Base-by-base conservation (phyloP, 92 coral and sea anemone species). In the Ricordea florida region DNA sequence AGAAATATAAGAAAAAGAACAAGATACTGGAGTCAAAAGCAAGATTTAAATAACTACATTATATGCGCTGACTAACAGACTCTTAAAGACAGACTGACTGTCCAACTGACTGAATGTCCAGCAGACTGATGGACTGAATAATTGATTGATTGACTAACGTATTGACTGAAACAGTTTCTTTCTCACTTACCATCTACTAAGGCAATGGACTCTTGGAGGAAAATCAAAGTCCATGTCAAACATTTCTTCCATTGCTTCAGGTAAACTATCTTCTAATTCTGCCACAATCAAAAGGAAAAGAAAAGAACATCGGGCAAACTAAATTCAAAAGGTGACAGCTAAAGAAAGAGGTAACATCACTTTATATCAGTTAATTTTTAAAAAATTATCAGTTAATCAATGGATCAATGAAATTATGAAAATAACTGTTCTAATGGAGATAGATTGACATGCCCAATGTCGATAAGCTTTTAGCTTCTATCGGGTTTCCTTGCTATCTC, bases 191-290 rank as follows among this genome's bases (percentile, higher is more conserved):
- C 98, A 94, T 89, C 97, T 52, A 36, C 96, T 92, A 5, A 94
- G 88, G 49, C 97, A 94, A 47, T 92, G 98, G 8, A 87, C 90
- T 66, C 97, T 81, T 1, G 98, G 98, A 42, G 98, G 98, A 57
- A 94, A 94, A 57, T 94, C 98, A 92, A 92, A 94, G 22, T 92
- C 98, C 93, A 94, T 83, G 49, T 94, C 96, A 72, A 94, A 94
- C 97, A 92, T 94, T 41, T 94, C 98, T 93, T 77, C 69, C 22
- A 94, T 89, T 10, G 93, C 90, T 43, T 65, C 66, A 4, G 98
- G 90, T 18, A 94, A 65, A 31, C 97, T 81, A 58, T 94, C 98
- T 30, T 94, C 97, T 41, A 79, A 79, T 64, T 64, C 94, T 92
- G 45, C 15, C 37, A 73, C 21, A 72, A 34, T 14, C 29, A 52